Base-by-base conservation (phyloP, 2,797 vertebrate genomes). In the Pipistrellus pygmaeus region DNA sequence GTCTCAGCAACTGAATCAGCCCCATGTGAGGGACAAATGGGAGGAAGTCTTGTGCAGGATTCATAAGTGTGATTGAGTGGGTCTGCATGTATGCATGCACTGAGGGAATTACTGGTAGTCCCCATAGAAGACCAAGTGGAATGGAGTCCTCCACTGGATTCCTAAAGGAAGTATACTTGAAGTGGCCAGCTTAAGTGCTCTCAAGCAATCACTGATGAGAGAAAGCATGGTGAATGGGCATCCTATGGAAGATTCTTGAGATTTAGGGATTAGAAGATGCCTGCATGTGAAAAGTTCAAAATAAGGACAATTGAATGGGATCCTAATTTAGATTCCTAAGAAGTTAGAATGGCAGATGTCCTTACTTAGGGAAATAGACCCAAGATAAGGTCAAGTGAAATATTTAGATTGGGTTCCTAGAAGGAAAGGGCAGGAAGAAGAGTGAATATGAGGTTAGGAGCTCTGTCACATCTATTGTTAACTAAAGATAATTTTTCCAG, bases 401-500 rank as follows among this genome's bases (percentile, higher is more conserved):
- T 64, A 82, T 27, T 13, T 78, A 78, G 35, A 14, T 46, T 71
- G 38, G 14, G 38, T 75, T 89, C 20, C 44, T 84, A 68, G 83
- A 44, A 83, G 60, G 21, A 69, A 69, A 68, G 30, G 3, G 10
- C 21, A 4, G 15, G 13, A 41, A 80, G 55, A 84, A 11, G 41
- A 51, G 8, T 76, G 14, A 62, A 71, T 12, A 41, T 66, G 46
- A 85, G 35, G 35, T 9, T 53, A 76, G 20, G 25, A 71, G 23
- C 14, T 25, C 75, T 95, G 51, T 30, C 0, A 41, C 8, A 66
- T 76, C 21, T 62, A 5, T 62, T 72, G 81, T 62, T 8, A 93
- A 81, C 4, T 75, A 21, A 91, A 93, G 30, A 91, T 6, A 85
- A 76, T 92, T 82, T 80, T 30, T 93, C 17, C 23, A 82, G 30